Percentiles rank a stretch among this genome's conserved stretches.
These are phyloP conservation scores for Pyxicephalus adspersus DNA, from an alignment of 2,113 vertebrate species.

Conservation along the genomic window DNA sequence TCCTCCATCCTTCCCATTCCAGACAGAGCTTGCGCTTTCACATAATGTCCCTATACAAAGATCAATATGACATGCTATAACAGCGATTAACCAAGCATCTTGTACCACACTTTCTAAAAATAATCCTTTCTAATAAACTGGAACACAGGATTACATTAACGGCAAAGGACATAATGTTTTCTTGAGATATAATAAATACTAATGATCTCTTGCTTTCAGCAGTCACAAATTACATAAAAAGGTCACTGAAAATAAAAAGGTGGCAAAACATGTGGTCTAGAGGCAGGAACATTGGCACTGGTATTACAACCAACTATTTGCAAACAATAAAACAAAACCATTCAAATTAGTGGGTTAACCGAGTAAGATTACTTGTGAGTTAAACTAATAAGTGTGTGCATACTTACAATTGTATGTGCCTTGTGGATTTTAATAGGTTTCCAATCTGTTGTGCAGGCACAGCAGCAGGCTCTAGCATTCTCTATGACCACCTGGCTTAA, in stretches of 20 bases:
- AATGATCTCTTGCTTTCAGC: constrained; percentile 17
- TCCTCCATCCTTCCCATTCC: constrained; percentile 81
- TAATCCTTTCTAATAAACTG: constrained; percentile 40
- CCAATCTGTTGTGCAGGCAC: too few relatives aligned
- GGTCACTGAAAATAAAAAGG: neutral
- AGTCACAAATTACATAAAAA: neutral
- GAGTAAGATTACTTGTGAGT: too few relatives aligned
- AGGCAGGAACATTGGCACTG: neutral
- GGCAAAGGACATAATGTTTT: constrained; percentile 37
- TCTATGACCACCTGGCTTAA: too few relatives aligned
- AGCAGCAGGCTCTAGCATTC: too few relatives aligned
- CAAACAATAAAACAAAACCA: too few relatives aligned
- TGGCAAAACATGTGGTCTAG: too few relatives aligned
- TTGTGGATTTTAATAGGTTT: too few relatives aligned
- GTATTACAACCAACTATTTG: neutral
- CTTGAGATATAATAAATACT: constrained; percentile 17
- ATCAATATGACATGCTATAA: constrained; percentile 49
- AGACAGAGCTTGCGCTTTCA: constrained; percentile 84
- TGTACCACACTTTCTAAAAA: constrained; percentile 51
- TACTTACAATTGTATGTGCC: too few relatives aligned
- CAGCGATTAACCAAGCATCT: constrained; percentile 38
- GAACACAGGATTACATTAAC: constrained; percentile 38
- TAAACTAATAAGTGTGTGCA: too few relatives aligned
- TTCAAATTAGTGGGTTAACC: too few relatives aligned
- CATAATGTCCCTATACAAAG: constrained; percentile 79